These are phyloP conservation scores for Theonella swinhoei DNA, from an alignment of 37 sponge, comb jelly and placozoan species.

Conservation along the genomic window DNA sequence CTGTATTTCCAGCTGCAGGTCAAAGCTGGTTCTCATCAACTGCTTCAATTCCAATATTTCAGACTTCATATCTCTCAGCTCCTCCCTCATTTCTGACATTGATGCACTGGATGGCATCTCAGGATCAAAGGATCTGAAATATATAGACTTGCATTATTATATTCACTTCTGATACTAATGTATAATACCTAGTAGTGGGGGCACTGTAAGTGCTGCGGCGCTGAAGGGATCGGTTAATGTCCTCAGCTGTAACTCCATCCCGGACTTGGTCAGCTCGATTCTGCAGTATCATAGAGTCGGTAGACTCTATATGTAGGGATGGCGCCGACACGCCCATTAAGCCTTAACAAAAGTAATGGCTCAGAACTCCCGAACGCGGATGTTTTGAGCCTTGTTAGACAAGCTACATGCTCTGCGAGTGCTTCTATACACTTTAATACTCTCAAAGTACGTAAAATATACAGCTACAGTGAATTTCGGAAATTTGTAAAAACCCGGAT, in stretches of 20 bases:
- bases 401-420: too few species aligned
- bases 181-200: background rate
- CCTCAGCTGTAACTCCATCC: background rate
- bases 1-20: conserved; percentile 88
- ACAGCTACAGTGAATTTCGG: too few species aligned
- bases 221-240: background rate
- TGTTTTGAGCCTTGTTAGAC: too few species aligned
- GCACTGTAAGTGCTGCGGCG: background rate
- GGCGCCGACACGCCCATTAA: too few species aligned
- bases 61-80: conserved; percentile 65
- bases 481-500: too few species aligned
- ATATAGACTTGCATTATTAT: background rate
- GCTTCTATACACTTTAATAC: too few species aligned
- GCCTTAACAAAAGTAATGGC: too few species aligned
- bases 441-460: too few species aligned
- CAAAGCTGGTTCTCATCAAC: conserved; percentile 81
- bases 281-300: too few species aligned
- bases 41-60: conserved; percentile 80
- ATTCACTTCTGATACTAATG: background rate
- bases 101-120: background rate
- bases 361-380: too few species aligned
- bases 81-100: conserved; percentile 16
- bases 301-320: too few species aligned
- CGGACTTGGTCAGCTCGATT: background rate
- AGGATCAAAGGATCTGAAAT: background rate